phyloP scores from a whole-genome alignment of 1,140 invertebrate genomes.

The Eriocheir sinensis region DNA sequence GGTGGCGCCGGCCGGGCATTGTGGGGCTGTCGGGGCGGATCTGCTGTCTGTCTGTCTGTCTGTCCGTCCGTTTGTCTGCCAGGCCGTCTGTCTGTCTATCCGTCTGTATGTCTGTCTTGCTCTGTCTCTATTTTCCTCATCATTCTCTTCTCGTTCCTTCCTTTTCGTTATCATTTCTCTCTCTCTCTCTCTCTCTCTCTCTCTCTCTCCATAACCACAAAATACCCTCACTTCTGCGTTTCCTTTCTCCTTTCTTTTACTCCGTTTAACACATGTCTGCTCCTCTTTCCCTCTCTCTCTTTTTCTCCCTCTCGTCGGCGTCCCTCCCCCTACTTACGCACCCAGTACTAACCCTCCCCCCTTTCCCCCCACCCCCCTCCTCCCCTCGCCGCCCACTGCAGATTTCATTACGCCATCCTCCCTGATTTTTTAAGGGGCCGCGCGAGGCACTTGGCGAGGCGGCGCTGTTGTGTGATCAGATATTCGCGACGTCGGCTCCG shows the following conservation, averaged over 20 bases:
- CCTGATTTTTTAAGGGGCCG: constrained; percentile 24
- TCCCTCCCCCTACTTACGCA: neutral
- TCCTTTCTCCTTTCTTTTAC: neutral
- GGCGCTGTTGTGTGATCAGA: constrained; percentile 27
- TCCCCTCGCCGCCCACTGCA: constrained; percentile 45
- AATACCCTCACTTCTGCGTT: neutral
- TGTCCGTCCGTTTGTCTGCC: neutral
- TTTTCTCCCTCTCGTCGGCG: too few relatives aligned
- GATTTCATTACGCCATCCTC: constrained; percentile 54
- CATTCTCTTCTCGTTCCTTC: neutral
- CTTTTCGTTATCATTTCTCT: too few relatives aligned
- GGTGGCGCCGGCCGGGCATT: constrained; percentile 35
- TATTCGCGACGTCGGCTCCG: neutral
- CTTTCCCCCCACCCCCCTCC: neutral
- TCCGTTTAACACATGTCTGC: neutral
- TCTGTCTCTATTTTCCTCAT: neutral
- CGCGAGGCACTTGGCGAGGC: neutral
- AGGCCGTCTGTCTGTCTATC: neutral
- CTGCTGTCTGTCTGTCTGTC: neutral
- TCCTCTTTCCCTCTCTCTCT: too few relatives aligned
- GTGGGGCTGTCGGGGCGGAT: constrained; percentile 32
- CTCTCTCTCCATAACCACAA: neutral
- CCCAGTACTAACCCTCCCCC: too few relatives aligned
- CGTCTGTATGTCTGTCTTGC: neutral
- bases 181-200: neutral